Conservation (phyloP, 2,888 invertebrate genomes). For the Tubulanus polymorphus region DNA sequence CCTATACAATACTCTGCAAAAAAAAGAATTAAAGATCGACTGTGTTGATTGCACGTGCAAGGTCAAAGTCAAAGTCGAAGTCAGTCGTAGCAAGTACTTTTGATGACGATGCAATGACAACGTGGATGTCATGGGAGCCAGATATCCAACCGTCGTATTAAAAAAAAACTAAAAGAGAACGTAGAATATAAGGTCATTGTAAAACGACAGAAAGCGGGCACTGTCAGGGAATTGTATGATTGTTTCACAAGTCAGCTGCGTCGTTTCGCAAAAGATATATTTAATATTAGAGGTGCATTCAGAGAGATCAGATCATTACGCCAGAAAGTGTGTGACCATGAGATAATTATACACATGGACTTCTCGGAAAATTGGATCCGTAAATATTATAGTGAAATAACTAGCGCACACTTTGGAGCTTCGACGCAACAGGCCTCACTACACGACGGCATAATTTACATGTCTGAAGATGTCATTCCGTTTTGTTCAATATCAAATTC, state of each 20-base stretch:
- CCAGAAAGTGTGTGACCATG: neutral
- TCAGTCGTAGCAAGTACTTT: too few species aligned
- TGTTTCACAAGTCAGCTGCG: neutral
- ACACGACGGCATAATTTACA: conserved; percentile 48
- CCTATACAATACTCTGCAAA: too few species aligned
- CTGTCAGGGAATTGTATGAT: neutral
- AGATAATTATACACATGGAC: neutral
- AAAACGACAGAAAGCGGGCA: too few species aligned
- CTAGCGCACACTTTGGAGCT: conserved; percentile 13
- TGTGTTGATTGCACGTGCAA: too few species aligned
- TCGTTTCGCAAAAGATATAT: neutral
- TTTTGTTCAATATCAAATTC: conserved; percentile 38
- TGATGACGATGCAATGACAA: too few species aligned
- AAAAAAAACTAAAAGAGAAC: too few species aligned
- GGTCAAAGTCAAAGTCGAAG: too few species aligned
- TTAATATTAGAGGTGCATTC: neutral
- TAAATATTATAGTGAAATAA: neutral
- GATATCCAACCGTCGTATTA: too few species aligned
- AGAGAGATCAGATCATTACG: too few species aligned
- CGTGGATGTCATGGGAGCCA: too few species aligned
- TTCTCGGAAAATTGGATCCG: neutral
- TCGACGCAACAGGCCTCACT: conserved; percentile 38
- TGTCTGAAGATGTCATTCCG: neutral
- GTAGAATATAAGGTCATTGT: too few species aligned
- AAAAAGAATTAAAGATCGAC: too few species aligned